These are phyloP conservation scores for Anoura caudifer DNA, from an alignment of 2,113 vertebrate species.

Conservation along the genomic window DNA sequence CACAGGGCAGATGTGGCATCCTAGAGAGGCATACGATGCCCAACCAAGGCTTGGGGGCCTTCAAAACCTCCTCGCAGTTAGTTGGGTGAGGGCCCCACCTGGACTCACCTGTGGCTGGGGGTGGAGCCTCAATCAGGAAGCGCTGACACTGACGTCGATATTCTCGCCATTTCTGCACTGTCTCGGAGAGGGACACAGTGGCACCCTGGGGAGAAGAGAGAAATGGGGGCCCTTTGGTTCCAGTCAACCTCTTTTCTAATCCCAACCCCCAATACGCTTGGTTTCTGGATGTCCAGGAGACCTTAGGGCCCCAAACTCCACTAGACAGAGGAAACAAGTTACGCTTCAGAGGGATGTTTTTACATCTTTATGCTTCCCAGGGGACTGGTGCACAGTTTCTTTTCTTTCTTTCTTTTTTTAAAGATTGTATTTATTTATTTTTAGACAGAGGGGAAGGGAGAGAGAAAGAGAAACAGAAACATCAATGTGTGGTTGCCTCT, in stretches of 20 bases:
- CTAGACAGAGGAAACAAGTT: not conserved
- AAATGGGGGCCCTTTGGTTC: not conserved
- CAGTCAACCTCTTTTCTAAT: not conserved
- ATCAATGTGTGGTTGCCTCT: no score
- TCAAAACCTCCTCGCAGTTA: fast-evolving
- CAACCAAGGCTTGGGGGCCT: fast-evolving
- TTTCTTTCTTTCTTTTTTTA: no score
- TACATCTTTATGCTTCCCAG: not conserved
- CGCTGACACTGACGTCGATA: constrained; percentile 82
- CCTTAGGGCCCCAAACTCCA: not conserved
- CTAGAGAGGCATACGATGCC: not conserved
- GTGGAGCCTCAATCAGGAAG: constrained; percentile 78
- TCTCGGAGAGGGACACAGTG: constrained; percentile 80
- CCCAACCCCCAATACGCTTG: not conserved
- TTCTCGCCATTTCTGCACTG: constrained; percentile 85
- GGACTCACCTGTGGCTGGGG: constrained; percentile 77
- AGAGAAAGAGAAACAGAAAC: no score
- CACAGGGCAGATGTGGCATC: not conserved
- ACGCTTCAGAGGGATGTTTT: not conserved
- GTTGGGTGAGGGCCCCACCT: fast-evolving
- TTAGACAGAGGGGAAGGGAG: no score
- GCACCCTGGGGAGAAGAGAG: constrained; percentile 72
- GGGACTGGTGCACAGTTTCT: not conserved
- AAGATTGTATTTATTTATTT: no score
- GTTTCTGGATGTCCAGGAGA: not conserved